Evolutionary conservation across 2,113 vertebrate genomes (phyloP), one percentile per base, ranked within the genome.

Genomic region (Neolamprologus brichardi): DNA sequence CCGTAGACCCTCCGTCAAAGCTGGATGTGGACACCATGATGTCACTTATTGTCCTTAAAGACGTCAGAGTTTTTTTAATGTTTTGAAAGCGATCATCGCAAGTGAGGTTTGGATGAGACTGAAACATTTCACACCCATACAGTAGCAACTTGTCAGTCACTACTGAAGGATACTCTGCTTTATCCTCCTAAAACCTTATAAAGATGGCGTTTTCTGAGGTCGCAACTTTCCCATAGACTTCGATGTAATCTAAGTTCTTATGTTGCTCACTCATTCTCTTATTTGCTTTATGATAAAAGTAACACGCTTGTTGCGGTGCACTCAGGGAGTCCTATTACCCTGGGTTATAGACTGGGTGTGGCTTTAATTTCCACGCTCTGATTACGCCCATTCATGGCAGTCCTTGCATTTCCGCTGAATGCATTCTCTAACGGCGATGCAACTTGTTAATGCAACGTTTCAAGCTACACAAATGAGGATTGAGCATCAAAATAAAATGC

Each of bases 31-130:
- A 44, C 39, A 28, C 20, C 20, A 0, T 46, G 5, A 75, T 7
- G 18, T 4, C 18, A 67, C 58, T 34, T 18, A 18, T 32, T 39
- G 37, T 15, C n/a, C 5, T 9, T 25, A 14, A 30, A 46, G 23
- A 62, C 2, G 15, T 75, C 23, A 49, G 70, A 75, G 23, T 17
- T 18, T 1, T 44, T 49, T 75, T 8, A 18, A 28, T 18, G 1
- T 49, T 75, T 46, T 75, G 41, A 75, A 75, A 46, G 23, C 0
- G 15, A 15, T 28, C 4, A 41, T 49, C 1, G 5, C 23, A 46
- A 44, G 3, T 17, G 20, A 72, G 20, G 20, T 72, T 0, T 0
- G 20, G 1, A 25, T 72, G 20, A 72, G 67, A 2, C 13, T 44
- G 14, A 7, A 72, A 72, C 8, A 72, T 25, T 72, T 25, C 67